Percentiles rank a stretch among this genome's conserved stretches.
Evolutionary conservation across 2,113 vertebrate genomes (phyloP).

Genomic region (Gorsachius goisagi): DNA sequence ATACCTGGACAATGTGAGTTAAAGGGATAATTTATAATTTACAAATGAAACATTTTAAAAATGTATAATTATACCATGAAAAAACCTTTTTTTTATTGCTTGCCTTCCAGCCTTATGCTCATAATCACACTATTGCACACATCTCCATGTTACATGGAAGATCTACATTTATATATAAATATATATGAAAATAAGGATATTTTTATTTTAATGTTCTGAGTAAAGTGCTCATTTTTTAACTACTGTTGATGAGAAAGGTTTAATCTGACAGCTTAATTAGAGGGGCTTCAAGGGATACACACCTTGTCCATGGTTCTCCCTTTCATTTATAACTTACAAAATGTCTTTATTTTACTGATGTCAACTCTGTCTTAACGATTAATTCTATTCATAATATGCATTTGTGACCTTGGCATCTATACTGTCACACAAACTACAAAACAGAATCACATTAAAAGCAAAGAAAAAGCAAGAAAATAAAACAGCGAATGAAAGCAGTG

Average conservation of each 20-base stretch:
- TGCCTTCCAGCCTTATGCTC: slow-evolving; percentile 41
- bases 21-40: slow-evolving; percentile 37
- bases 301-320: slow-evolving; percentile 37
- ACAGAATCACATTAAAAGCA: slow-evolving; percentile 68
- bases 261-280: slow-evolving; percentile 29
- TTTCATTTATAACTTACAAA: slow-evolving; percentile 37
- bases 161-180: slow-evolving; percentile 59
- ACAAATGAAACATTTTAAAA: slow-evolving; percentile 58
- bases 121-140: slow-evolving; percentile 38
- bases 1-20: slow-evolving; percentile 40
- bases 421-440: slow-evolving; percentile 76
- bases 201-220: slow-evolving; percentile 47
- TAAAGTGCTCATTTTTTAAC: slow-evolving; percentile 65
- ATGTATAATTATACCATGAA: slow-evolving; percentile 37
- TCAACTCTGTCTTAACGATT: slow-evolving; percentile 38
- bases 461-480: slow-evolving; percentile 67
- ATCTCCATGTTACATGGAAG: slow-evolving; percentile 46
- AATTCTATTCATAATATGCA: slow-evolving; percentile 60
- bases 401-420: slow-evolving; percentile 76
- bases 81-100: slow-evolving; percentile 58
- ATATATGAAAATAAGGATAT: slow-evolving; percentile 65
- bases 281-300: slow-evolving; percentile 60
- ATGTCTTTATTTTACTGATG: slow-evolving; percentile 41
- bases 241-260: slow-evolving; percentile 51
- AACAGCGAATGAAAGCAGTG: slow-evolving; percentile 59